Evolutionary conservation across 2,113 vertebrate genomes (phyloP), one percentile per base, ranked within the genome.

Genomic region (Myiozetetes cayanensis): DNA sequence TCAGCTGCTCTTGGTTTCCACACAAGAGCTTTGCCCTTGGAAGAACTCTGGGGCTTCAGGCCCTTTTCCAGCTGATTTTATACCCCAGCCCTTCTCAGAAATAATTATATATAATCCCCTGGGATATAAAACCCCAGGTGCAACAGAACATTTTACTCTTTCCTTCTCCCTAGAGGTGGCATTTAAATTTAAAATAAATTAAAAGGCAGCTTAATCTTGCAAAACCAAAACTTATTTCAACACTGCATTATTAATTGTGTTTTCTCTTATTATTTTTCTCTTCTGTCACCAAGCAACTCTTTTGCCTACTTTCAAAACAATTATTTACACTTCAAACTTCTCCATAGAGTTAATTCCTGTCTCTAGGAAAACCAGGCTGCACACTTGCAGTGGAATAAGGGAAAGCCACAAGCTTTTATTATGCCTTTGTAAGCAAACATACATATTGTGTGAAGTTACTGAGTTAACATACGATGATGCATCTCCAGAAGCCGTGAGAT

Each of bases 381-480:
- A n/a, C 30, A 44, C 59, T 61, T 56, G 44, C 74, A 62, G 61
- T 46, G 71, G 85, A 90, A 94, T 39, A 68, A 85, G 85, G 76
- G 82, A 71, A 96, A 93, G 86, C 93, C 78, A 58, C 87, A 94
- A 95, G 87, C 71, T 96, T 97, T 97, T 97, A 97, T 97, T 97
- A 91, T 22, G 81, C 88, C 74, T 97, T 90, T 94, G 88, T 85
- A 97, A 97, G 95, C 95, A 92, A 95, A 95, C 81, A 86, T 96
- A 95, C 94, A 95, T 91, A 88, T 9, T 67, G 77, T 95, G 92
- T 84, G 90, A 83, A 84, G 55, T 94, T 95, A 96, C 2, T 55
- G 79, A 63, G 72, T 84, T 90, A 90, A 83, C 72, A 90, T 56
- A 56, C 23, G 81, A 77, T 35, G 81, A 71, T 63, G 91, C 35